A percentile compares a stretch with the other conserved stretches of the same genome.
Conservation (phyloP, 2,888 invertebrate genomes). For the Barypeithes pellucidus region DNA sequence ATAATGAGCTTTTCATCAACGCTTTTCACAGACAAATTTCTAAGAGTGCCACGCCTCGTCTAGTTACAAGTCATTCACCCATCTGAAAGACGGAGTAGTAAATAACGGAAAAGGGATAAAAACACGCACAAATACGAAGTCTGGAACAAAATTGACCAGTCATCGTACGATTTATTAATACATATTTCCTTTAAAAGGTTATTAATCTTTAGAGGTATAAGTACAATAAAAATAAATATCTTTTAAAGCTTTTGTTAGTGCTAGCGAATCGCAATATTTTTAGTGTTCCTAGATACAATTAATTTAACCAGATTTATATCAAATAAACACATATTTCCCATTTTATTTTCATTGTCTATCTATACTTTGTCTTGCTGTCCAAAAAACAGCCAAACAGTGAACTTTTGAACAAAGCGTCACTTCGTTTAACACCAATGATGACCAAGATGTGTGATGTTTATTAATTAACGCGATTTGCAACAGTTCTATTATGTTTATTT, state of each 20-base stretch:
- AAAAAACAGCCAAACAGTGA: too few species aligned
- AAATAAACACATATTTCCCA: too few species aligned
- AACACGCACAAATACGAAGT: background rate
- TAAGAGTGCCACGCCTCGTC: conserved; percentile 29
- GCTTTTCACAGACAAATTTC: background rate
- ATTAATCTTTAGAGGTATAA: background rate
- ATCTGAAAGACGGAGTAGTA: conserved; percentile 13
- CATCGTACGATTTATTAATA: conserved; percentile 2
- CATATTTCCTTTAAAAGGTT: background rate
- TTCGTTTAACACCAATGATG: too few species aligned
- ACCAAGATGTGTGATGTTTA: too few species aligned
- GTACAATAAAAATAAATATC: background rate
- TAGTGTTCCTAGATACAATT: too few species aligned
- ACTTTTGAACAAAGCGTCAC: too few species aligned
- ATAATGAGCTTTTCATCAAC: background rate
- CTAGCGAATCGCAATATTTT: too few species aligned
- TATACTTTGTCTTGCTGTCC: too few species aligned
- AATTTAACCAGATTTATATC: too few species aligned
- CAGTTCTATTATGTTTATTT: background rate
- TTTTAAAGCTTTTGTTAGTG: too few species aligned
- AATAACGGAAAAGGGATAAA: background rate
- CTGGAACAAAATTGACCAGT: background rate
- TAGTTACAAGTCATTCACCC: conserved; percentile 39
- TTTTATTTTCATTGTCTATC: too few species aligned
- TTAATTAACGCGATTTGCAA: background rate